Evolutionary conservation across 2,888 invertebrate genomes (phyloP).

Genomic region (Drosophila ustulata): DNA sequence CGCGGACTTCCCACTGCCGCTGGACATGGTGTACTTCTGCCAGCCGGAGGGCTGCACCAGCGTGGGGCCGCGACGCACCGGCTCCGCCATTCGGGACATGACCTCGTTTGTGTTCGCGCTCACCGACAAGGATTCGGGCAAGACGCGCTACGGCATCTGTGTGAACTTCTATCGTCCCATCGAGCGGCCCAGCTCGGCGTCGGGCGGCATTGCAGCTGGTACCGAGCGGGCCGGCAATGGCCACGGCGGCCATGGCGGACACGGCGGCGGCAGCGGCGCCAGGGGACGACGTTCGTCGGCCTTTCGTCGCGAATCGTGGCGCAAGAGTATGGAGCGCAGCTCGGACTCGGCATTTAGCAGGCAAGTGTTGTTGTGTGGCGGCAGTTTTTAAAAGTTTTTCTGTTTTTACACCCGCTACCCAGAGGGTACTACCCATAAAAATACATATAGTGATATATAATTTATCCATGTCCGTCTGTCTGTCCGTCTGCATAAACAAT

Average conservation of each 20-base stretch:
- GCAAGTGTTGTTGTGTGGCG: slow-evolving; percentile 86
- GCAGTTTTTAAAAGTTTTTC: too few relatives aligned
- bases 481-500: too few relatives aligned
- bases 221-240: slow-evolving; percentile 46
- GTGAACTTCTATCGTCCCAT: slow-evolving; percentile 99
- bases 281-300: slow-evolving; percentile 85
- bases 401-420: too few relatives aligned
- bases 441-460: too few relatives aligned
- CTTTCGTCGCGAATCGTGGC: slow-evolving; percentile 94
- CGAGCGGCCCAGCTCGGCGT: slow-evolving; percentile 87
- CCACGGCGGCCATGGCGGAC: slow-evolving; percentile 34
- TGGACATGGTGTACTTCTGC: slow-evolving; percentile 99
- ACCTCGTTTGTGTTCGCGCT: slow-evolving; percentile 99
- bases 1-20: slow-evolving; percentile 97
- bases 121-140: slow-evolving; percentile 99
- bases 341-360: slow-evolving; percentile 97
- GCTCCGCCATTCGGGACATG: slow-evolving; percentile 91
- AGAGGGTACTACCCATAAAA: too few relatives aligned
- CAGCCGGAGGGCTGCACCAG: slow-evolving; percentile 99
- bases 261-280: slow-evolving; percentile 61
- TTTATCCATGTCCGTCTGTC: too few relatives aligned
- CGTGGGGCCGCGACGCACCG: slow-evolving; percentile 93
- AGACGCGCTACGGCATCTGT: slow-evolving; percentile 97
- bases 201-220: slow-evolving; percentile 19
- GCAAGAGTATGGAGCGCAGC: slow-evolving; percentile 96